Percentiles rank a stretch among this genome's conserved stretches.
Evolutionary conservation across 2,797 vertebrate species (phyloP).

Genomic region (Gymnoscopelus braueri): DNA sequence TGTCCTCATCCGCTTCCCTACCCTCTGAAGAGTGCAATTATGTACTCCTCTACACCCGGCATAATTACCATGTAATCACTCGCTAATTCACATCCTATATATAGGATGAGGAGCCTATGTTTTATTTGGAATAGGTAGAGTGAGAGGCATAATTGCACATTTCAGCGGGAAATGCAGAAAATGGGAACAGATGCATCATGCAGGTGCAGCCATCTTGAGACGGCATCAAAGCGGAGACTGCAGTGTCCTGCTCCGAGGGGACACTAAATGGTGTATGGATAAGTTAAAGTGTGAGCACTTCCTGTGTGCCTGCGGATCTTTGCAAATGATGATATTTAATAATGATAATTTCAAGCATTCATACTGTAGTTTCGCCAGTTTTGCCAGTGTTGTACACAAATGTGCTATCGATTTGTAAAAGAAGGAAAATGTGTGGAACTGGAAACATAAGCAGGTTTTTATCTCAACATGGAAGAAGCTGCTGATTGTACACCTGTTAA

Average conservation of each 20-base stretch:
- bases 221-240: slow-evolving; percentile 58
- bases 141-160: slow-evolving; percentile 6
- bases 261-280: slow-evolving; percentile 20
- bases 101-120: slow-evolving; percentile 29
- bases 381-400: slow-evolving; percentile 5
- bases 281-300: background rate
- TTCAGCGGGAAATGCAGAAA: slow-evolving; percentile 10
- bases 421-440: slow-evolving; percentile 5
- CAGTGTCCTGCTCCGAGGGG: slow-evolving; percentile 25
- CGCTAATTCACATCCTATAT: slow-evolving; percentile 15
- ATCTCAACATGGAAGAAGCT: slow-evolving; percentile 32
- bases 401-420: slow-evolving; percentile 1
- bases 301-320: slow-evolving; percentile 4
- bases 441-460: slow-evolving; percentile 13
- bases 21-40: background rate
- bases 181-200: background rate
- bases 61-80: slow-evolving; percentile 26
- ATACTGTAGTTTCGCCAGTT: slow-evolving; percentile 27
- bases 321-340: background rate
- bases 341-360: background rate
- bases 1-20: slow-evolving; percentile 2
- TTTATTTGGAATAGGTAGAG: slow-evolving; percentile 10
- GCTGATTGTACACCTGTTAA: slow-evolving; percentile 25
- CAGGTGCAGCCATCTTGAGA: slow-evolving; percentile 62
- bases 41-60: slow-evolving; percentile 11